phyloP scores from a whole-genome alignment of 2,797 vertebrate species.

The Anabacerthia variegaticeps region DNA sequence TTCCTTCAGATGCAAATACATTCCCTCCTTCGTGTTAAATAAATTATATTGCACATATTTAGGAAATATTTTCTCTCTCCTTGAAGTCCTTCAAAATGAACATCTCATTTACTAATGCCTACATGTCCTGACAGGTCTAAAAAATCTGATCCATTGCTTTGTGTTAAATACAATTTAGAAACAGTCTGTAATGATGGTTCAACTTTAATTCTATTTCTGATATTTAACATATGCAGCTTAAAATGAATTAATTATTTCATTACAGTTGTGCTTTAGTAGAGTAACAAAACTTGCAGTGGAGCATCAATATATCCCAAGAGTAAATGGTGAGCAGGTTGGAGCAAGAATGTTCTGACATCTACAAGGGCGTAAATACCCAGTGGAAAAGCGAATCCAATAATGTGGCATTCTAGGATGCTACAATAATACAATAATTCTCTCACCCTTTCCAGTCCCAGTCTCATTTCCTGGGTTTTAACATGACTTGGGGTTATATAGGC shows the following conservation, averaged over 20 bases:
- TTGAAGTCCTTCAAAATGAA: background rate
- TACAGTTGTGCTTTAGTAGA: background rate
- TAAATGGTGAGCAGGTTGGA: background rate
- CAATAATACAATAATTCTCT: constrained; percentile 42
- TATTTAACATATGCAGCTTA: background rate
- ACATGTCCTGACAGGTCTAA: background rate
- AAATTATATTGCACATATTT: background rate
- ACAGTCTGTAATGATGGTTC: background rate
- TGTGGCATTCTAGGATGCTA: constrained; percentile 42
- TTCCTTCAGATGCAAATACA: background rate
- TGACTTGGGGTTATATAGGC: constrained; percentile 12
- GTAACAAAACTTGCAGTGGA: background rate
- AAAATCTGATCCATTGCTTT: background rate
- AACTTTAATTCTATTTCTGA: background rate
- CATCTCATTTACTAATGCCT: background rate
- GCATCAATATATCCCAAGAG: background rate
- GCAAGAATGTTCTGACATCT: background rate
- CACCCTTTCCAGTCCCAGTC: constrained; percentile 37
- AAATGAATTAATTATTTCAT: background rate
- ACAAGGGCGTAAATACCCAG: background rate
- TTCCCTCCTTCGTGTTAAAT: background rate
- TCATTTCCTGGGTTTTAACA: constrained; percentile 54
- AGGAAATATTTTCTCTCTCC: background rate
- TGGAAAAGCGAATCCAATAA: background rate
- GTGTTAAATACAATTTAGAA: background rate